phyloP scores from a whole-genome alignment of 2,113 vertebrate species.

The Clinocottus analis region DNA sequence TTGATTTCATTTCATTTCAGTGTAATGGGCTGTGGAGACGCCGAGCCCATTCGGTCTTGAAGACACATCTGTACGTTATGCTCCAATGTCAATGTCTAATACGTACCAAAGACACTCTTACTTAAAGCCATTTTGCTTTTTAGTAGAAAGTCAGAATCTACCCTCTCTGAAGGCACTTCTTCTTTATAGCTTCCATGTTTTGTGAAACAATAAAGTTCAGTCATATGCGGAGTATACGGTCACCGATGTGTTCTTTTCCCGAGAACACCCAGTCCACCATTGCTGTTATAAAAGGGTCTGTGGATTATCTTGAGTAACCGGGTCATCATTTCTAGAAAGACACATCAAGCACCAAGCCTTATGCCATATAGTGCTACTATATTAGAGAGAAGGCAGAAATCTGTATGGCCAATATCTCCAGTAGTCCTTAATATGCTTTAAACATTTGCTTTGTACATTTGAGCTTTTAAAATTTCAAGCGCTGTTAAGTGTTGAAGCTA shows the following conservation, averaged over 20 bases:
- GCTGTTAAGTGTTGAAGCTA: neutral
- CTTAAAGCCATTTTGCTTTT: neutral
- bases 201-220: slow-evolving; percentile 17
- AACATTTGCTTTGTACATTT: too few species aligned
- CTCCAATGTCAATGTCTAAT: neutral
- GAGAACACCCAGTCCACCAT: neutral
- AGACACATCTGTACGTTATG: neutral
- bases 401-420: too few species aligned
- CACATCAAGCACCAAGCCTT: too few species aligned
- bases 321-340: neutral
- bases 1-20: slow-evolving; percentile 21
- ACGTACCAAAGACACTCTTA: neutral
- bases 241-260: neutral
- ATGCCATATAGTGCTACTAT: neutral
- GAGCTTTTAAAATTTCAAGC: too few species aligned
- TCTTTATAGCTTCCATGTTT: slow-evolving; percentile 25
- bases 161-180: too few species aligned
- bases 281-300: neutral
- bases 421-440: too few species aligned
- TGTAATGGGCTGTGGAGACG: neutral
- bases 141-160: neutral
- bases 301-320: neutral
- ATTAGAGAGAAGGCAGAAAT: neutral
- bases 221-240: slow-evolving; percentile 12
- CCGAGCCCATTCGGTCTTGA: neutral